Base-by-base conservation (phyloP, 1,140 invertebrate species). In the Ceratina australensis region DNA sequence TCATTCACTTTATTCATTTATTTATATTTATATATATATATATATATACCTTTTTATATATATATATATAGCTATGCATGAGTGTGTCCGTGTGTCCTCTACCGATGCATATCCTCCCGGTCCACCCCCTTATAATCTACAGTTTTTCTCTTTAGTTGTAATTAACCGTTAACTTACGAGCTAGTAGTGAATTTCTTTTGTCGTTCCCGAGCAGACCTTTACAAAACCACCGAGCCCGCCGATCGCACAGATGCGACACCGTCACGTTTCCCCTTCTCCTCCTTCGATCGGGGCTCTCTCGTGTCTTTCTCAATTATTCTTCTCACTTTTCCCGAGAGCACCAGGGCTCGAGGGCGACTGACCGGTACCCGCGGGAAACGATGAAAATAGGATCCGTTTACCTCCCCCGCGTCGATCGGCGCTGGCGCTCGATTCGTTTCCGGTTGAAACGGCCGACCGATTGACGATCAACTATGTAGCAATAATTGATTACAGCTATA, bases 131-230 rank as follows among this genome's bases (percentile, higher is more conserved):
- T 67, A 67, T 76, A 80, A 56, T 81, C 84, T 87, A 88, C 75
- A 68, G 56, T 82, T 42, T 42, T 42, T 42, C 33, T 42, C 33
- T 42, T 80, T 81, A 81, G 72, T 78, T 68, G 68, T 77, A 78
- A 80, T 63, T 87, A 82, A 84, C 79, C 80, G 83, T 42, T 89
- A 88, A 84, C 88, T 90, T 90, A 89, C 49, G 59, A 50, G 26
- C 88, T 89, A 89, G 80, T 89, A 89, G 87, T 89, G 83, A 78
- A 86, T 88, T 88, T 52, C 33, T 42, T 82, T 86, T 81, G 81
- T 88, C 80, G 50, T 82, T 80, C 63, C 79, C 80, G 68, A 79
- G 50, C 20, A 78, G 75, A 81, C 63, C 78, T 82, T 84, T 79
- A 84, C 76, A 81, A 57, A 72, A 83, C 57, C 50, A 59, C 42